Base-by-base conservation (phyloP, 2,888 invertebrate genomes). In the Drosophila infuscata region DNA sequence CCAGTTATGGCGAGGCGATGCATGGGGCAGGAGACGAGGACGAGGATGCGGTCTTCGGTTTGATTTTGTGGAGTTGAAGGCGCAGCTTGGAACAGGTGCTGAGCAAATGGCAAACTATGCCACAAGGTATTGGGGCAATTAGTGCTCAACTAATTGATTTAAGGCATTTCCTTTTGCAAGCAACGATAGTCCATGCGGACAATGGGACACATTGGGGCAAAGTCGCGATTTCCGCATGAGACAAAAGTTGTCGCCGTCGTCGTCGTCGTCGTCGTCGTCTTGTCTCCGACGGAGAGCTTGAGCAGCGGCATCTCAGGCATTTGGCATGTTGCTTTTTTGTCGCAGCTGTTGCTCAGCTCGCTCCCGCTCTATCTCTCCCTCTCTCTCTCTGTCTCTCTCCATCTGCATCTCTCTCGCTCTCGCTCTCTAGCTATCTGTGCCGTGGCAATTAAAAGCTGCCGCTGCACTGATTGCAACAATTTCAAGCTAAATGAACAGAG, bases 61-160 rank as follows among this genome's bases (percentile, higher is more conserved):
- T 35, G 66, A 41, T 38, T 64, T 36, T 32, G 41, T 25, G 43
- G 20, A 61, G 75, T 41, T 54, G 35, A 36, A 73, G 82, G 77
- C 43, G 73, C 64, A 65, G 72, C 72, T 53, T 57, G 38, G 78
- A 87, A 89, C 89, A 89, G 89, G 88, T 86, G 89, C 86, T 84
- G 89, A 76, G 85, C 75, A 76, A 88, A 83, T 88, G 86, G 84
- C 79, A 82, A 91, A 91, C 90, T 91, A 92, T 93, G 92, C 91
- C 91, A 91, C 92, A 90, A 91, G 91, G 92, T 91, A 93, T 92
- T 91, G 92, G 89, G 91, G 91, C 93, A 93, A 93, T 93, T 93
- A 93, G 93, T 93, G 92, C 85, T 88, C 91, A 91, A 87, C 93
- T 93, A 93, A 93, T 93, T 93, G 93, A 93, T 93, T 92, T 91